phyloP scores from a whole-genome alignment of 2,797 vertebrate species.

The Picus viridis region DNA sequence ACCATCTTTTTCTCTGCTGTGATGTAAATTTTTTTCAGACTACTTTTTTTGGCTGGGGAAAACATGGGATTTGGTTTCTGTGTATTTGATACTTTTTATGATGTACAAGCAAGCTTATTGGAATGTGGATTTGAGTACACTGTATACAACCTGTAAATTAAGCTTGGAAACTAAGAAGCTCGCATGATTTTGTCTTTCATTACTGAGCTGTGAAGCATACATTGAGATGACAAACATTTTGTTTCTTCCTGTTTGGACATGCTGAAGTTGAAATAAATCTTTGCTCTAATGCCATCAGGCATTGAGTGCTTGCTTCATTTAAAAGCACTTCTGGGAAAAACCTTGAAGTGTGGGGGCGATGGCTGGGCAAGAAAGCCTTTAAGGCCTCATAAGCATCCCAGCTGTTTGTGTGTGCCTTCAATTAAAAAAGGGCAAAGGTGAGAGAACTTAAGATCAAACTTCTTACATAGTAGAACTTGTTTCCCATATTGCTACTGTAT shows the following conservation, averaged over 20 bases:
- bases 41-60: neutral
- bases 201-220: neutral
- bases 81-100: neutral
- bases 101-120: neutral
- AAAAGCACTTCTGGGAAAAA: neutral
- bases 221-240: neutral
- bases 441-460: neutral
- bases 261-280: neutral
- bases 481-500: neutral
- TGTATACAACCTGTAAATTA: neutral
- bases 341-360: neutral
- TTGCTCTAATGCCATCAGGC: neutral
- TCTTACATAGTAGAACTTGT: neutral
- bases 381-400: neutral
- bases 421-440: constrained; percentile 6
- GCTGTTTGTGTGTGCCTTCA: neutral
- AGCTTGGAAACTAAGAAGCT: neutral
- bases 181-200: neutral
- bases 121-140: neutral
- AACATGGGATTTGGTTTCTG: neutral
- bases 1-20: neutral
- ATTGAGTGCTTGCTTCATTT: neutral
- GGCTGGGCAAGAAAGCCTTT: neutral
- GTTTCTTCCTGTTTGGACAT: neutral
- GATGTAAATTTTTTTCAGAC: neutral